Evolutionary conservation across 2,888 invertebrate species (phyloP).

Genomic region (Cylindroiulus punctatus): DNA sequence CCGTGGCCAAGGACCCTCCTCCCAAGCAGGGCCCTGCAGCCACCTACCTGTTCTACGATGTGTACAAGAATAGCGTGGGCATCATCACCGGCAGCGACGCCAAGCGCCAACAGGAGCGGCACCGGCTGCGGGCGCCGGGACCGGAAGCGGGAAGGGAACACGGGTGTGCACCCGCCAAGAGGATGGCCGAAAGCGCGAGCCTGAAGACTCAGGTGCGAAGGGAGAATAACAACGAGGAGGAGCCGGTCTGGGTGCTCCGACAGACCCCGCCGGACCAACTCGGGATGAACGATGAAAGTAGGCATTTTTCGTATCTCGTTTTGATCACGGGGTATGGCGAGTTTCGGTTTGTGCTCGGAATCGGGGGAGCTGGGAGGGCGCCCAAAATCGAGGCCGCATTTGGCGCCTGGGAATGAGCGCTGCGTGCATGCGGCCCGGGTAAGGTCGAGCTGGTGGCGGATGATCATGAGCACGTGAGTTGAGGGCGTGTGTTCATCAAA

Average conservation of each 20-base stretch:
- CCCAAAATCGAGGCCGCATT: background rate
- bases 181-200: background rate
- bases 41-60: conserved; percentile 42
- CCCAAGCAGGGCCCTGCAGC: background rate
- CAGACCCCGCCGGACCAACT: background rate
- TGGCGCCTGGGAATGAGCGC: background rate
- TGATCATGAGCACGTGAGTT: no score
- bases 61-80: conserved; percentile 24
- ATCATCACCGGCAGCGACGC: background rate
- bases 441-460: background rate
- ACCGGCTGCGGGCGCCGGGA: background rate
- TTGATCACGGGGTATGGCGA: background rate
- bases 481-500: no score
- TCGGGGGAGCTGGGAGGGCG: background rate
- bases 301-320: background rate
- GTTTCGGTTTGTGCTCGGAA: background rate
- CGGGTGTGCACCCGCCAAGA: background rate
- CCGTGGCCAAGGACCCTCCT: background rate
- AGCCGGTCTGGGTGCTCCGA: background rate
- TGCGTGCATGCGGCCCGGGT: background rate
- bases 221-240: background rate
- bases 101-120: background rate
- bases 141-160: background rate
- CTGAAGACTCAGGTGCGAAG: background rate
- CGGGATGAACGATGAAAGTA: background rate